phyloP scores from a whole-genome alignment of 2,797 vertebrate genomes.

The Cryptoblepharus egeriae region DNA sequence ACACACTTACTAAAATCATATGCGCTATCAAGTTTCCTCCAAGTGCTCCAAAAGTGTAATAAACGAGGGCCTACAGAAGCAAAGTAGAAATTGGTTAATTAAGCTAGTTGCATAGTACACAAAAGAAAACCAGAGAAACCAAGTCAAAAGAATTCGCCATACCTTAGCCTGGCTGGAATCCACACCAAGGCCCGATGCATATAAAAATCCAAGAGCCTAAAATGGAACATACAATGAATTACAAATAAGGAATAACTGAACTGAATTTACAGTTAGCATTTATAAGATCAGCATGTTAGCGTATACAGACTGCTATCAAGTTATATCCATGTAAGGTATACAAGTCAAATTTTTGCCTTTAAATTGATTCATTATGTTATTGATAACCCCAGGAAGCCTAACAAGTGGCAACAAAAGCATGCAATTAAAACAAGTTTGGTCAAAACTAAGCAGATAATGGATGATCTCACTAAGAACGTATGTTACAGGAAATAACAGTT shows the following conservation, averaged over 20 bases:
- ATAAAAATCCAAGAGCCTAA: conserved; percentile 96
- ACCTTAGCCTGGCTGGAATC: conserved; percentile 99
- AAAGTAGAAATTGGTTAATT: conserved; percentile 45
- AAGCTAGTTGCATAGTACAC: conserved; percentile 3
- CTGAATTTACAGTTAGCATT: background rate
- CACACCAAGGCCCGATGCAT: conserved; percentile 94
- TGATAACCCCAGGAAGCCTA: background rate
- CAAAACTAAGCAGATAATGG: background rate
- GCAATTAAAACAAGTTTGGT: background rate
- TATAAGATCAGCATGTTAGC: background rate
- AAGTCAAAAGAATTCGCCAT: conserved; percentile 38
- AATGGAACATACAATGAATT: conserved; percentile 44
- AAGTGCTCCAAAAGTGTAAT: conserved; percentile 96
- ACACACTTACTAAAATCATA: conserved; percentile 93
- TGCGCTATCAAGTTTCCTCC: conserved; percentile 95
- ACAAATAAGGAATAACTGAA: conserved; percentile 25
- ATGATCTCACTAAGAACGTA: background rate
- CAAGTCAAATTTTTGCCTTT: too few relatives aligned
- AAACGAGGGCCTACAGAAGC: conserved; percentile 90
- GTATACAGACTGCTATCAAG: background rate
- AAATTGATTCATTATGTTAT: background rate
- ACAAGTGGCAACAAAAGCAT: background rate
- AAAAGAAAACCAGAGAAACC: background rate
- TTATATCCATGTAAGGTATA: background rate
- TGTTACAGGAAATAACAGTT: background rate